Conservation (phyloP, 2,797 vertebrate genomes). For the Esox lucius region DNA sequence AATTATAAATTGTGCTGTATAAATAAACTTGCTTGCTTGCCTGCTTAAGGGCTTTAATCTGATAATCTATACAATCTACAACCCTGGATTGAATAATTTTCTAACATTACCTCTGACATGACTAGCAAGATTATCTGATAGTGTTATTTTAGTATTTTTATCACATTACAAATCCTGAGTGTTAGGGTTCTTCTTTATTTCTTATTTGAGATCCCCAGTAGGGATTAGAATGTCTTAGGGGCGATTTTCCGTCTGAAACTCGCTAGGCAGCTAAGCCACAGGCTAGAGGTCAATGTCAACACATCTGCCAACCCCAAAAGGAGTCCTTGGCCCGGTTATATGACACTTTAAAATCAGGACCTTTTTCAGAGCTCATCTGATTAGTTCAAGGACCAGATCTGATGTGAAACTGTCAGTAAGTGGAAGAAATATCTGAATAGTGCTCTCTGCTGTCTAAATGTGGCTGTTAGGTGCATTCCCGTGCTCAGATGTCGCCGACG, state of each 20-base stretch:
- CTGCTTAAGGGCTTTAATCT: background rate
- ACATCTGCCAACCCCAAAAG: background rate
- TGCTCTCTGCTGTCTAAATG: too few species aligned
- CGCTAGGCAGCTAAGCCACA: background rate
- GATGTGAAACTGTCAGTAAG: too few species aligned
- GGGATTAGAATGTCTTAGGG: background rate
- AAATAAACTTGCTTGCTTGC: too few species aligned
- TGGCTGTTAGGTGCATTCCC: too few species aligned
- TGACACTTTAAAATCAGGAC: too few species aligned
- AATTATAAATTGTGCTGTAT: too few species aligned
- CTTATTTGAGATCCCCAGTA: background rate
- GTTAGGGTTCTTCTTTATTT: background rate
- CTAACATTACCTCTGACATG: background rate
- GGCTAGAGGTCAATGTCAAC: background rate
- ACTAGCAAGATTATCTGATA: background rate
- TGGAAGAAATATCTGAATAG: too few species aligned
- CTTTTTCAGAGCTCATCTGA: too few species aligned
- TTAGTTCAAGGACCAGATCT: too few species aligned
- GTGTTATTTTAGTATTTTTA: background rate
- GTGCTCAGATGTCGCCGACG: too few species aligned
- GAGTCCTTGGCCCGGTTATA: background rate
- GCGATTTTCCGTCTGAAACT: background rate
- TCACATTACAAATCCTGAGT: background rate
- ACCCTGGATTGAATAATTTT: background rate
- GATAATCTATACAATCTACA: background rate